A percentile compares a stretch with the other conserved stretches of the same genome.
These are phyloP conservation scores for Peromyscus maniculatus DNA, from an alignment of 2,113 vertebrate genomes.

Conservation along the genomic window DNA sequence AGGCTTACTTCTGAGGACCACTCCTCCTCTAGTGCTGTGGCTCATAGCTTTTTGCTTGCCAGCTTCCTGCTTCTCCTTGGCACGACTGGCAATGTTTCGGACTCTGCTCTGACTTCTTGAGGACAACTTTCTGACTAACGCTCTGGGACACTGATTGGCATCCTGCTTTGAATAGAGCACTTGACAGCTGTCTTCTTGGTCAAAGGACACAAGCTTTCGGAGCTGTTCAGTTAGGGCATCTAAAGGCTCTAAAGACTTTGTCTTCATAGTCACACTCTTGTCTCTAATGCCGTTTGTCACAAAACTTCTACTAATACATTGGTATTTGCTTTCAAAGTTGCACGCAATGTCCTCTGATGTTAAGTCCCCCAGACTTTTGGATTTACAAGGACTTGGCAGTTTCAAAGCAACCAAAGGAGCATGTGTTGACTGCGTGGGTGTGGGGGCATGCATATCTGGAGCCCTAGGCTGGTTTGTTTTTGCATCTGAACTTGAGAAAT, in stretches of 20 bases:
- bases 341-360: conserved; percentile 98
- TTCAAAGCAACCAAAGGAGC: conserved; percentile 70
- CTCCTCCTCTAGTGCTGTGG: conserved; percentile 78
- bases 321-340: conserved; percentile 98
- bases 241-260: conserved; percentile 84
- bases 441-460: not conserved
- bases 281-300: conserved; percentile 90
- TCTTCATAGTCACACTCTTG: conserved; percentile 79
- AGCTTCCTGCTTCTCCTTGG: conserved; percentile 95
- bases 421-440: not conserved
- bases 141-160: conserved; percentile 88
- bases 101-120: conserved; percentile 98
- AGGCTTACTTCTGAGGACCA: conserved; percentile 92
- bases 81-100: conserved; percentile 96
- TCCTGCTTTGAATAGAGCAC: conserved; percentile 76
- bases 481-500: conserved; percentile 62
- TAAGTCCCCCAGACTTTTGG: conserved; percentile 97
- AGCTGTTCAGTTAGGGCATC: conserved; percentile 95
- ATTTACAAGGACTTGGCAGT: conserved; percentile 92
- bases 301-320: conserved; percentile 96
- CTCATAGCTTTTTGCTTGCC: conserved; percentile 85
- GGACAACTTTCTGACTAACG: conserved; percentile 93
- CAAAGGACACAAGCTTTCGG: conserved; percentile 93
- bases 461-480: conserved; percentile 63
- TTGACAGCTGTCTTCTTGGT: conserved; percentile 89